Percentiles rank a stretch among this genome's conserved stretches.
Conservation (phyloP, 2,113 vertebrate genomes). For the Zeus faber region DNA sequence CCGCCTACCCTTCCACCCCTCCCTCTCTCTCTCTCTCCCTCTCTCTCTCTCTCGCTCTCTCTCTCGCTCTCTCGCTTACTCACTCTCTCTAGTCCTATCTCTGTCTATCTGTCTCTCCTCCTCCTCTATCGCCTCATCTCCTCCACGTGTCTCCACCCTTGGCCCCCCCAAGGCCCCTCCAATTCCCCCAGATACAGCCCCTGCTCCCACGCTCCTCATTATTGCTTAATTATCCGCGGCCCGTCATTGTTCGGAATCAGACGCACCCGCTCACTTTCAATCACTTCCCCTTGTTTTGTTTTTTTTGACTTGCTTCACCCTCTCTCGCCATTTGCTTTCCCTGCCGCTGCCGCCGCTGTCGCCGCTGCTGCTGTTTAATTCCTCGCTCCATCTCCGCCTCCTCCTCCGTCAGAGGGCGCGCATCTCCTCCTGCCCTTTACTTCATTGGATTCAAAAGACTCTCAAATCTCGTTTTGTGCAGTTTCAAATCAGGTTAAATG, state of each 20-base stretch:
- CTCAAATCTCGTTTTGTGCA: too few species aligned
- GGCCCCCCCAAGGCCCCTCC: too few species aligned
- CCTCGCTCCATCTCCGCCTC: neutral
- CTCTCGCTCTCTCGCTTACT: neutral
- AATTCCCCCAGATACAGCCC: slow-evolving; percentile 26
- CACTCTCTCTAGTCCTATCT: slow-evolving; percentile 15
- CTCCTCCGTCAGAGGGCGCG: too few species aligned
- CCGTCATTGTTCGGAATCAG: slow-evolving; percentile 50
- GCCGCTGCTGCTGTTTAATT: neutral
- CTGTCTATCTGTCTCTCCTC: slow-evolving; percentile 2
- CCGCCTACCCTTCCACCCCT: slow-evolving; percentile 23
- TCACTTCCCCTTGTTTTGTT: slow-evolving; percentile 20
- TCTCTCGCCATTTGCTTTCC: slow-evolving; percentile 2
- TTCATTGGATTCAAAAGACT: too few species aligned
- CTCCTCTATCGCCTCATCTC: slow-evolving; percentile 10
- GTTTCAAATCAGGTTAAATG: too few species aligned
- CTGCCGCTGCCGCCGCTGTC: slow-evolving; percentile 7
- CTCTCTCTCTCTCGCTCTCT: slow-evolving; percentile 16
- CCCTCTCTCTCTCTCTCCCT: neutral
- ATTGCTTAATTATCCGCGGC: slow-evolving; percentile 56
- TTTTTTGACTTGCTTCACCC: neutral
- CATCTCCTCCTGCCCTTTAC: too few species aligned
- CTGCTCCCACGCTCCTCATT: slow-evolving; percentile 39
- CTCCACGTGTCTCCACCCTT: slow-evolving; percentile 26
- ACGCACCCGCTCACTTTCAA: slow-evolving; percentile 9